These are phyloP conservation scores for Drosophila punjabiensis DNA, from an alignment of 1,140 invertebrate genomes.

Conservation along the genomic window DNA sequence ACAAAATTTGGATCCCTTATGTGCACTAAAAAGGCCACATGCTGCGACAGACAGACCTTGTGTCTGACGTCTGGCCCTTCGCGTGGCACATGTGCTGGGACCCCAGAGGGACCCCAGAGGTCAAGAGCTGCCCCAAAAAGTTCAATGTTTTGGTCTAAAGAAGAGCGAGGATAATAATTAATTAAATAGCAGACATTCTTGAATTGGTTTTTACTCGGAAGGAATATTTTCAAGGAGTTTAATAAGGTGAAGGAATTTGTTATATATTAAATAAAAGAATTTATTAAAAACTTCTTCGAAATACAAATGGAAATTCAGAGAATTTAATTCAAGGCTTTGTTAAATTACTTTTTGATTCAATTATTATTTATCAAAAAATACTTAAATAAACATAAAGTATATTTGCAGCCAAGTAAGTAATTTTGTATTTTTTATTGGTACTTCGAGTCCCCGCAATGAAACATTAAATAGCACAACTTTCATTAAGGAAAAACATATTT, in stretches of 20 bases:
- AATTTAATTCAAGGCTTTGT: not conserved
- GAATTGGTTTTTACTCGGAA: not conserved
- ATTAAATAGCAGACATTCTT: slow-evolving; percentile 20
- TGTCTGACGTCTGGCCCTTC: slow-evolving; percentile 29
- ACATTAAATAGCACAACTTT: not conserved
- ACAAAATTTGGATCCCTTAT: slow-evolving; percentile 30
- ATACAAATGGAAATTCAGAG: not conserved
- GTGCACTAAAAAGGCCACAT: slow-evolving; percentile 40
- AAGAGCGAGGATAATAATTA: slow-evolving; percentile 19
- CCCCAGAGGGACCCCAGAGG: slow-evolving; percentile 18
- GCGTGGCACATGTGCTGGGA: slow-evolving; percentile 7
- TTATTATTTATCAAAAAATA: too few relatives aligned
- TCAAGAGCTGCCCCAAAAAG: slow-evolving; percentile 30
- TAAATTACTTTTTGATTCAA: accelerated
- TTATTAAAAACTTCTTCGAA: not conserved
- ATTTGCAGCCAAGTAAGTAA: not conserved
- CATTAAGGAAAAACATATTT: not conserved
- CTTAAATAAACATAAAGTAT: not conserved
- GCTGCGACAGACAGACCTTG: slow-evolving; percentile 43
- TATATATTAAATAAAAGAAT: not conserved
- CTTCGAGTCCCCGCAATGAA: not conserved
- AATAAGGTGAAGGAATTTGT: not conserved
- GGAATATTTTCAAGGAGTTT: not conserved
- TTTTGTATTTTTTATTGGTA: too few relatives aligned
- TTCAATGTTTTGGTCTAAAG: slow-evolving; percentile 27